Conservation (phyloP, 2,797 vertebrate genomes). For the Neosalanx taihuensis region DNA sequence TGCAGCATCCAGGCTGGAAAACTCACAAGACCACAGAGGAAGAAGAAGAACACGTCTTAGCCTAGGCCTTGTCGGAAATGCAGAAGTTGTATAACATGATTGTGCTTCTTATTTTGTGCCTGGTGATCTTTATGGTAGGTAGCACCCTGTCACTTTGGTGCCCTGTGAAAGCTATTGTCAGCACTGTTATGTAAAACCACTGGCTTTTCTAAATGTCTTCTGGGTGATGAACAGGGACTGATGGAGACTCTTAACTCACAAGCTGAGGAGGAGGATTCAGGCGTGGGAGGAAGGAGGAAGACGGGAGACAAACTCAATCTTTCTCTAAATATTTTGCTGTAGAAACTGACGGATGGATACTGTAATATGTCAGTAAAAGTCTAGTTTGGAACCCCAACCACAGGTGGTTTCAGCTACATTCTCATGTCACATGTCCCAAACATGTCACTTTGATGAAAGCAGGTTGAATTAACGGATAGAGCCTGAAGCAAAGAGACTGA, state of each 20-base stretch:
- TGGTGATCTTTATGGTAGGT: conserved; percentile 6
- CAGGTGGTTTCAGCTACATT: neutral
- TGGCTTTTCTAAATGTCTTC: neutral
- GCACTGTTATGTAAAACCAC: neutral
- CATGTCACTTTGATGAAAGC: too few species aligned
- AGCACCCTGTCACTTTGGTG: conserved; percentile 5
- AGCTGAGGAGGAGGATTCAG: neutral
- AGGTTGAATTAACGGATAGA: too few species aligned
- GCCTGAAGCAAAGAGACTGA: neutral
- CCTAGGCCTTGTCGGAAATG: too few species aligned
- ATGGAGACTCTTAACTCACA: neutral
- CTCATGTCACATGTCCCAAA: too few species aligned
- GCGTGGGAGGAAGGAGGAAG: too few species aligned
- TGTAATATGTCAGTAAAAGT: neutral
- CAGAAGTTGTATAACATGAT: neutral
- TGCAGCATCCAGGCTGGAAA: neutral
- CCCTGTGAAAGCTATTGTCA: neutral
- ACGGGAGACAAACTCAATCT: too few species aligned
- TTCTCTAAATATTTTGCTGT: neutral
- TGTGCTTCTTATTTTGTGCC: neutral
- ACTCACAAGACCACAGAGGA: neutral
- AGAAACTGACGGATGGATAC: neutral
- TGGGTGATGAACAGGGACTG: conserved; percentile 1
- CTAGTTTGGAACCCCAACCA: neutral
- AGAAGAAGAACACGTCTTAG: too few species aligned